Evolutionary conservation across 2,113 vertebrate genomes (phyloP).

Genomic region (Hyperoodon ampullatus): DNA sequence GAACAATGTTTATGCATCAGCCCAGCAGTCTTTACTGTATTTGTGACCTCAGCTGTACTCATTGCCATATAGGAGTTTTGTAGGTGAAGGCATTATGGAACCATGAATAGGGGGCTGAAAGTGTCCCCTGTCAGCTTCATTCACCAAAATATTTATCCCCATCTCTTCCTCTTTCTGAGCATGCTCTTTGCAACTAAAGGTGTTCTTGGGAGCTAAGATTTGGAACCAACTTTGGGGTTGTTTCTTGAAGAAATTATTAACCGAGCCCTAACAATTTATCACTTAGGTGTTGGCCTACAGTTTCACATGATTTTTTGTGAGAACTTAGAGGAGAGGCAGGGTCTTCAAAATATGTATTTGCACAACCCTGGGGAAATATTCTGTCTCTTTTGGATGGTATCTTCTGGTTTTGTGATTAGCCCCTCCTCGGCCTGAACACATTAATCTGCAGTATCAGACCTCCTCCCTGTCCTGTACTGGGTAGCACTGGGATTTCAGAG

Average conservation of each 20-base stretch:
- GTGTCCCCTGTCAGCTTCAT: neutral
- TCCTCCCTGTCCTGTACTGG: rapidly evolving
- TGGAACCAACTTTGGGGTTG: neutral
- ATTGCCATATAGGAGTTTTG: neutral
- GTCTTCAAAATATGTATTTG: neutral
- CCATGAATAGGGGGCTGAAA: neutral
- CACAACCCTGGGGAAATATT: neutral
- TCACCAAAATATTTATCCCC: neutral
- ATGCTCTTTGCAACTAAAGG: neutral
- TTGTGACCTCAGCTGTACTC: too few relatives aligned
- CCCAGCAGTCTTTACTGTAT: neutral
- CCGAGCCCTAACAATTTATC: neutral
- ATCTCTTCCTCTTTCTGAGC: too few relatives aligned
- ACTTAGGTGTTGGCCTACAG: neutral
- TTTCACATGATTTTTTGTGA: neutral
- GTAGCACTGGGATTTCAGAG: neutral
- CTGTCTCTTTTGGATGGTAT: neutral
- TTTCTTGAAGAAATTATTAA: neutral
- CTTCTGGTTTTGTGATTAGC: neutral
- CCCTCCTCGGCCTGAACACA: neutral
- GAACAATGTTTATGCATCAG: neutral
- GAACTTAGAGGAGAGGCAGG: neutral
- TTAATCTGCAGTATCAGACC: neutral
- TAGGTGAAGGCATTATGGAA: neutral
- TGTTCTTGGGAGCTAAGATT: neutral